Conservation (phyloP, 2,888 invertebrate genomes). For the Copidosoma aretas region DNA sequence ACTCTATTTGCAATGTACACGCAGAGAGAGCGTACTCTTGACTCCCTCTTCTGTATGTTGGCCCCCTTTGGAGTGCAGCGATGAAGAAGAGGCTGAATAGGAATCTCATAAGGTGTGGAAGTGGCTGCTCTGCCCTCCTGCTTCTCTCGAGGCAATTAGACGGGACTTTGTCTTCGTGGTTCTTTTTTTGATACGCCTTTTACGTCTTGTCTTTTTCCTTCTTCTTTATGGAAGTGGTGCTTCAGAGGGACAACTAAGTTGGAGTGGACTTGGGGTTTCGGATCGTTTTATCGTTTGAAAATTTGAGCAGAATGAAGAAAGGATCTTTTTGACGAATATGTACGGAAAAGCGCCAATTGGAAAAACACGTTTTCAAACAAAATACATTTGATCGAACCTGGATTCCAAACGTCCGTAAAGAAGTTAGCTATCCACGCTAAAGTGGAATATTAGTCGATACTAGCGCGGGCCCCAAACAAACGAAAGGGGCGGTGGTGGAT, state of each 20-base stretch:
- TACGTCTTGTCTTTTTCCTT: background rate
- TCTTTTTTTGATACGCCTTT: no score
- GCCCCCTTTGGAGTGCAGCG: background rate
- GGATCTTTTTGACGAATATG: no score
- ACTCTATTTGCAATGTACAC: background rate
- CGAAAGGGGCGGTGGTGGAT: slow-evolving; percentile 42
- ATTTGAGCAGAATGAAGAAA: no score
- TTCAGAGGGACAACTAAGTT: no score
- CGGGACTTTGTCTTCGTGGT: background rate
- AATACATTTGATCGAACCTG: no score
- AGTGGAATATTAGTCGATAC: slow-evolving; percentile 21
- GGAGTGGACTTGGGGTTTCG: no score
- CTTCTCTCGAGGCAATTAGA: slow-evolving; percentile 19
- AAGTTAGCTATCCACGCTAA: background rate
- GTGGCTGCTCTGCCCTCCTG: slow-evolving; percentile 3
- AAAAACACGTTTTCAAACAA: no score
- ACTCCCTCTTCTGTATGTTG: background rate
- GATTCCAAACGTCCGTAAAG: no score
- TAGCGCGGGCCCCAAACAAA: slow-evolving; percentile 38
- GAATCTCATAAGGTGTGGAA: slow-evolving; percentile 14
- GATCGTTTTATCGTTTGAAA: no score
- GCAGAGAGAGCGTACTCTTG: background rate
- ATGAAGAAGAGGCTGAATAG: background rate
- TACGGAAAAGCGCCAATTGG: no score
- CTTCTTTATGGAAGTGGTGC: background rate